Percentiles rank a stretch among this genome's conserved stretches.
Conservation (phyloP, 2,888 invertebrate species). For the Priocnemis perturbator region DNA sequence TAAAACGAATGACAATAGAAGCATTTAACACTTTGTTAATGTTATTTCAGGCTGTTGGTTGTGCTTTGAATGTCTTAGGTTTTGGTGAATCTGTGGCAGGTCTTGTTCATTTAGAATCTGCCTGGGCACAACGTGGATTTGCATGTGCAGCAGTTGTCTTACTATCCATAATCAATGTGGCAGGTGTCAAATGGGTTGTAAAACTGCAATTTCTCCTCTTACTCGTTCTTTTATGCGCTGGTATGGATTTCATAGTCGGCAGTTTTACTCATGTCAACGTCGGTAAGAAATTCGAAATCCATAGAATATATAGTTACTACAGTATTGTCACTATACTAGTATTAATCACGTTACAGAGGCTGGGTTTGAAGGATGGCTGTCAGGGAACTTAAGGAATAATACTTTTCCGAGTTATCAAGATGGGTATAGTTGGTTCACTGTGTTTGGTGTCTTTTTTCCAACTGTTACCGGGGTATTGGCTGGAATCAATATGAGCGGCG, state of each 20-base stretch:
- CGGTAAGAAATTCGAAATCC: conserved; percentile 76
- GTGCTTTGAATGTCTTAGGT: conserved; percentile 96
- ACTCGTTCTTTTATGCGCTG: conserved; percentile 90
- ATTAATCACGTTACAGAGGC: conserved; percentile 76
- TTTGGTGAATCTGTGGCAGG: conserved; percentile 97
- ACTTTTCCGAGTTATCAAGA: conserved; percentile 87
- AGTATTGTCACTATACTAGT: background rate
- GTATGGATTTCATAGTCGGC: conserved; percentile 95
- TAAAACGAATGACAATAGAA: conserved; percentile 4
- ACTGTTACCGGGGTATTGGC: conserved; percentile 97
- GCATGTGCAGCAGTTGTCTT: conserved; percentile 91
- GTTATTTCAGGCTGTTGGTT: conserved; percentile 90
- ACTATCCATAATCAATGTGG: conserved; percentile 93
- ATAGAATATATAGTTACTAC: background rate
- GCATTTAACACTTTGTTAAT: conserved; percentile 26
- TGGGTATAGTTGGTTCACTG: conserved; percentile 94
- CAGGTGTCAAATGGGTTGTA: conserved; percentile 98
- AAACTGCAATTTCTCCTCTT: conserved; percentile 94
- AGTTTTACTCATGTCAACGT: conserved; percentile 87
- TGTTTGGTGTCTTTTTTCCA: conserved; percentile 98
- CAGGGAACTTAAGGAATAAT: conserved; percentile 87
- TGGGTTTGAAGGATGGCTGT: conserved; percentile 92
- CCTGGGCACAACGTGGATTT: conserved; percentile 91
- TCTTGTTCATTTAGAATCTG: conserved; percentile 83
- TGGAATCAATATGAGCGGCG: conserved; percentile 99